Conservation (phyloP, 1,140 invertebrate genomes). For the Bilobella aurantiaca region DNA sequence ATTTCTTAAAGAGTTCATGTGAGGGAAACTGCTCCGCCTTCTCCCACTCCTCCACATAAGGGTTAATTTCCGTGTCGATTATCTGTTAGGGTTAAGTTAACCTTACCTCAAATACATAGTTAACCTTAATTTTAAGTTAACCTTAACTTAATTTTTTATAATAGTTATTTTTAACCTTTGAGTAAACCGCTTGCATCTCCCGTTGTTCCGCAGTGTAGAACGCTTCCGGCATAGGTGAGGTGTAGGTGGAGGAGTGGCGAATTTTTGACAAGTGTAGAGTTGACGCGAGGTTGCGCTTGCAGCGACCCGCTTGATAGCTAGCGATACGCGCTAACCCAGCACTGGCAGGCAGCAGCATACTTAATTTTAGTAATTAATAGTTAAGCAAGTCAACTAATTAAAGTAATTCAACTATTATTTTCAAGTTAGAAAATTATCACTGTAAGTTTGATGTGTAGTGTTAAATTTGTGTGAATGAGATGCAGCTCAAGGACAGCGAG, state of each 20-base stretch:
- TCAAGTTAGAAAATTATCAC: too few relatives aligned
- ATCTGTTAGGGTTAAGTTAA: constrained; percentile 36
- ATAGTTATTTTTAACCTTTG: constrained; percentile 24
- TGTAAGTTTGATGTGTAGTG: too few relatives aligned
- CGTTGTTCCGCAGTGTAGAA: constrained; percentile 32
- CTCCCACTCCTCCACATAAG: constrained; percentile 52
- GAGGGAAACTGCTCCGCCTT: constrained; percentile 44
- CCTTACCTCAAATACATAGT: neutral
- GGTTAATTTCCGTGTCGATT: constrained; percentile 52
- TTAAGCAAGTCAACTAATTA: too few relatives aligned
- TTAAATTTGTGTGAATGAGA: too few relatives aligned
- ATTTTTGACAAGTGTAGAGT: too few relatives aligned
- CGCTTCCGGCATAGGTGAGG: constrained; percentile 22
- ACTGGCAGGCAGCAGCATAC: too few relatives aligned
- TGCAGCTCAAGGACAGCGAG: too few relatives aligned
- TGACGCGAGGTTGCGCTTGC: too few relatives aligned
- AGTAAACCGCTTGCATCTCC: constrained; percentile 24
- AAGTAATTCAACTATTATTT: too few relatives aligned
- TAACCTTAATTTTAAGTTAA: neutral
- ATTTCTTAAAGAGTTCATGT: constrained; percentile 48
- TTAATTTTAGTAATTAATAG: too few relatives aligned
- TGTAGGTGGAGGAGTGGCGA: constrained; percentile 18
- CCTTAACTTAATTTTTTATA: neutral
- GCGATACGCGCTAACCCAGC: too few relatives aligned
- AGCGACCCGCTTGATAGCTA: too few relatives aligned